A percentile compares a stretch with the other conserved stretches of the same genome.
Evolutionary conservation across 2,113 vertebrate genomes (phyloP).

Genomic region (Hyperoodon ampullatus): DNA sequence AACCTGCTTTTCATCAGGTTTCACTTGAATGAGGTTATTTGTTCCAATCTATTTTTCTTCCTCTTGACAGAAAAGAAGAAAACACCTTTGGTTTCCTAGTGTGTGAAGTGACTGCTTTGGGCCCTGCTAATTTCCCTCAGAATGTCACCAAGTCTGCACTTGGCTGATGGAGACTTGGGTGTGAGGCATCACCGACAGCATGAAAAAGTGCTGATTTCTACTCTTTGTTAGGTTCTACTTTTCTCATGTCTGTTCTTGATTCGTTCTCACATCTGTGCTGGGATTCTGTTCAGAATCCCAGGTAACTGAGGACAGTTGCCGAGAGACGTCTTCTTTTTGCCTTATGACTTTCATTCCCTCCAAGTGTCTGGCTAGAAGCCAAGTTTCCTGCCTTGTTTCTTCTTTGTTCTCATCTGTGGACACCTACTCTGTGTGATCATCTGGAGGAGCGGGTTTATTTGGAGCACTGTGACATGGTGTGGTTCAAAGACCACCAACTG

Average conservation of each 20-base stretch:
- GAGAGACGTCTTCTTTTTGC: background rate
- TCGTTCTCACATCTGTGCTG: background rate
- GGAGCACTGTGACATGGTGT: background rate
- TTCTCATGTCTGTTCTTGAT: background rate
- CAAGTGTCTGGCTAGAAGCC: background rate
- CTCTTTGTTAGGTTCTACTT: background rate
- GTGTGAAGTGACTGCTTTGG: background rate
- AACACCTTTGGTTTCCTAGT: background rate
- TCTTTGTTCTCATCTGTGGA: background rate
- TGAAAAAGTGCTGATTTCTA: background rate
- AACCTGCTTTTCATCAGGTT: background rate
- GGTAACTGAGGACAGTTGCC: background rate
- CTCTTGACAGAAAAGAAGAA: background rate
- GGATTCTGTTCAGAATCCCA: background rate
- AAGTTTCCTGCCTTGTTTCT: background rate
- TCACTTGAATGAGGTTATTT: background rate
- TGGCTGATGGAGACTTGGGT: background rate
- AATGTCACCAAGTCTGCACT: background rate
- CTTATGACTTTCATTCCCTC: background rate
- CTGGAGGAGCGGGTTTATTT: background rate
- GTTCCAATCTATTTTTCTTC: background rate
- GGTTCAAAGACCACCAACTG: background rate
- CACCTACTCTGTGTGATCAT: fast-evolving
- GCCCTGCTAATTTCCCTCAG: background rate
- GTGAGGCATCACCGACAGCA: background rate